Evolutionary conservation across 1,140 invertebrate genomes (phyloP).

Genomic region (Leptonema lineaticorne): DNA sequence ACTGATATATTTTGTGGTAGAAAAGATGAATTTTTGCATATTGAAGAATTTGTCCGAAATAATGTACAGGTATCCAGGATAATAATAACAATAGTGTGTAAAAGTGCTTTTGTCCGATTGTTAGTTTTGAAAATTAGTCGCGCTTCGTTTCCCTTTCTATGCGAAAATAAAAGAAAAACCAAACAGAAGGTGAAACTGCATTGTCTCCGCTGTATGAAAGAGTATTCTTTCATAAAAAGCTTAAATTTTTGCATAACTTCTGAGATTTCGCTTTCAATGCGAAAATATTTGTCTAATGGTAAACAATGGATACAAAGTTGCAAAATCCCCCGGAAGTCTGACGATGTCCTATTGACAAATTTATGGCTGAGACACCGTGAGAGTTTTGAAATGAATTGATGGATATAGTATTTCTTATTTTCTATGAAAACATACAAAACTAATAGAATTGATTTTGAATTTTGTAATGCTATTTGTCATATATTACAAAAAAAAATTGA

Average conservation of each 20-base stretch:
- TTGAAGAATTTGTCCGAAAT: not conserved
- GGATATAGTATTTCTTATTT: conserved; percentile 11
- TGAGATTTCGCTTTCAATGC: not conserved
- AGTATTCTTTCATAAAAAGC: no score
- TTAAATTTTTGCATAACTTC: conserved; percentile 16
- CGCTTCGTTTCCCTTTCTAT: conserved; percentile 7
- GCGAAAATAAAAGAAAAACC: conserved; percentile 2
- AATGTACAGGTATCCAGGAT: not conserved
- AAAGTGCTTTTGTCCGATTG: not conserved
- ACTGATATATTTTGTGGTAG: not conserved
- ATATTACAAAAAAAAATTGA: no score
- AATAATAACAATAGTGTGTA: not conserved
- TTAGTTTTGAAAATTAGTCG: conserved; percentile 8
- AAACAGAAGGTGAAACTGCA: conserved; percentile 22
- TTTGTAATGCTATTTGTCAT: no score
- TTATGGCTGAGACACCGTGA: not conserved
- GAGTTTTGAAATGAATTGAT: not conserved
- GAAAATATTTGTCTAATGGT: not conserved
- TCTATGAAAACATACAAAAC: conserved; percentile 4
- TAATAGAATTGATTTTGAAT: no score
- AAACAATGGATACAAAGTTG: not conserved
- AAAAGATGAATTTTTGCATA: not conserved
- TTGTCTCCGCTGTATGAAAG: not conserved
- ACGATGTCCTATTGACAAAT: conserved; percentile 1
- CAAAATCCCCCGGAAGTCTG: not conserved